Base-by-base conservation (phyloP, 2,888 invertebrate genomes). In the Ditylenchus weischeri region DNA sequence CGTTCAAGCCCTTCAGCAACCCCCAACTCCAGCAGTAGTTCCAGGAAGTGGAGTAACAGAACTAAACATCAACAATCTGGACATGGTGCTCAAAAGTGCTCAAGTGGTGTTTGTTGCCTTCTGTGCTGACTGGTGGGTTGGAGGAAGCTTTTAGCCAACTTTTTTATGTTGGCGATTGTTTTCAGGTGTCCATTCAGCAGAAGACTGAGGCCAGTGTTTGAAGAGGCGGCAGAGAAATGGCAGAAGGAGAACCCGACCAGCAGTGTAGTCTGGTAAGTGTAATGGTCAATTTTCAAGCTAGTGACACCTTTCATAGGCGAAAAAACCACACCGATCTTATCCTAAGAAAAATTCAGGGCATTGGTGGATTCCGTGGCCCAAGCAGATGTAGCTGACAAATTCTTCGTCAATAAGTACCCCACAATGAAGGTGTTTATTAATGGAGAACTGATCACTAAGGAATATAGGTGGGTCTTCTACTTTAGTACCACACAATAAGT, bases 151-250 rank as follows among this genome's bases (percentile, higher is more conserved):
- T 83, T 90, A 91, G 84, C 98, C 98, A 18, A 90, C 95, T 29
- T 81, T 98, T 93, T 85, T 93, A 95, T 50, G 6, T 6, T 50
- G 18, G 2, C 3, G 6, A 50, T 50, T 86, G 98, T 96, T 47
- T 95, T 96, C 84, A 99, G 98, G 98, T 98, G 98, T 86, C 90
- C 92, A 82, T 98, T 96, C 87, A 96, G 96, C 87, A 93, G 92
- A 84, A 88, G 93, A 86, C 86, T 99, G 83, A 90, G 91, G 84
- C 98, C 98, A 18, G 90, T 95, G 82, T 99, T 93, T 85, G 93
- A 95, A 84, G 93, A 95, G 84, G 91, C 95, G 48, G 91, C 95
- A 8, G 90, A 90, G 77, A 91, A 90, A 86, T 88, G 95, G 70
- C 58, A 71, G 38, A 64, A 70, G 23, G 68, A 78, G 11, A 63